phyloP scores from a whole-genome alignment of 2,113 vertebrate genomes.

The Engystomops pustulosus region DNA sequence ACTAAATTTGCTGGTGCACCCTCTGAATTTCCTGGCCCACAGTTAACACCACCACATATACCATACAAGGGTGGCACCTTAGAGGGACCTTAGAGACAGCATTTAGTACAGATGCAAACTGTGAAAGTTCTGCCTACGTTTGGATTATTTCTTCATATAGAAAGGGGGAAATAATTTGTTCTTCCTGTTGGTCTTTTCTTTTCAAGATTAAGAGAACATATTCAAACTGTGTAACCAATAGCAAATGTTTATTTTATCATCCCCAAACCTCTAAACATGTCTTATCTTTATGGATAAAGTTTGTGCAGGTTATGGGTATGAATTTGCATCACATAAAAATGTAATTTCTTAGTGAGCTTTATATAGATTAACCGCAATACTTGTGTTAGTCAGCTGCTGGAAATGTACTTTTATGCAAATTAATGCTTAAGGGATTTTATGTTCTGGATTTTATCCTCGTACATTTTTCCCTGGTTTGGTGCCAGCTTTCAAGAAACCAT shows the following conservation, averaged over 20 bases:
- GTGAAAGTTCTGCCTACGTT: too few relatives aligned
- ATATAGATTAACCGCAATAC: conserved; percentile 32
- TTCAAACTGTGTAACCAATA: neutral
- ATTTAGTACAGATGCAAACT: too few relatives aligned
- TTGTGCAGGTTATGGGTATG: neutral
- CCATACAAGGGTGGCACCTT: too few relatives aligned
- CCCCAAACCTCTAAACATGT: neutral
- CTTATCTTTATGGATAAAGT: conserved; percentile 7
- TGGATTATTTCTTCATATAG: too few relatives aligned
- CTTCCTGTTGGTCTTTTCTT: too few relatives aligned
- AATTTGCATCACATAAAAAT: conserved; percentile 32
- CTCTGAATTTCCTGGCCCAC: too few relatives aligned
- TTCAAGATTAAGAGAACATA: neutral
- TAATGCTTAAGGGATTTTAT: conserved; percentile 46
- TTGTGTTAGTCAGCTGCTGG: conserved; percentile 26
- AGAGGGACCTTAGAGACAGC: too few relatives aligned
- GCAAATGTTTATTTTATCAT: neutral
- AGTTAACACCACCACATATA: too few relatives aligned
- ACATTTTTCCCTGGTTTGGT: conserved; percentile 34
- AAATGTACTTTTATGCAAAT: conserved; percentile 21
- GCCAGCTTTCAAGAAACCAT: conserved; percentile 37
- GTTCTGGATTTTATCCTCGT: conserved; percentile 18
- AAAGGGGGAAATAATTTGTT: too few relatives aligned
- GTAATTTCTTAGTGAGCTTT: conserved; percentile 9
- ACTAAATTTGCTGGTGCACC: too few relatives aligned